Conservation (phyloP, 2,797 vertebrate species). For the Amblyraja radiata region DNA sequence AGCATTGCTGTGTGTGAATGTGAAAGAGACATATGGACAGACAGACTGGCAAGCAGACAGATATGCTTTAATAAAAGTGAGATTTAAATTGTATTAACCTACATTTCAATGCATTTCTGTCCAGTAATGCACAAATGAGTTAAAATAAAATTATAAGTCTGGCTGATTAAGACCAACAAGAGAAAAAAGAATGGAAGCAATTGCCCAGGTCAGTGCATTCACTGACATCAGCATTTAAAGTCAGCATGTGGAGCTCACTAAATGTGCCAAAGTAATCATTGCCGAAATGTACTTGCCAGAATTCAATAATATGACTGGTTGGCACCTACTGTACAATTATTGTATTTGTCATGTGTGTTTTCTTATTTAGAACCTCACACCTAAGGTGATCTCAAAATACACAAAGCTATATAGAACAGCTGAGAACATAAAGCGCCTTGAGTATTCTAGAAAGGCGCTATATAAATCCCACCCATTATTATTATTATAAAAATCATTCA, state of each 20-base stretch:
- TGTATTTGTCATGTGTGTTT: not conserved
- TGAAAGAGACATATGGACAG: not conserved
- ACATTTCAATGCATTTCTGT: not conserved
- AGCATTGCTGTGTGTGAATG: not conserved
- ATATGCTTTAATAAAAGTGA: not conserved
- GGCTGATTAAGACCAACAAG: not conserved
- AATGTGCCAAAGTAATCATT: not conserved
- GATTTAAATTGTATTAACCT: not conserved
- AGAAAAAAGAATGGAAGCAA: not conserved
- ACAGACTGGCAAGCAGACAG: not conserved
- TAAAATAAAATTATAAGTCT: not conserved
- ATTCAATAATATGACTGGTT: not conserved
- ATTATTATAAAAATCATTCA: not conserved
- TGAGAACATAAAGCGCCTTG: not conserved
- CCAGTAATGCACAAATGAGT: not conserved
- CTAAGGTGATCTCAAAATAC: not conserved
- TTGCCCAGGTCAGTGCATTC: not conserved
- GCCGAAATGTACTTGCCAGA: constrained; percentile 3
- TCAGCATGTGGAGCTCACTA: not conserved
- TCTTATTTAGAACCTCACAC: not conserved
- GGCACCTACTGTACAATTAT: not conserved
- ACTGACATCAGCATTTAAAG: not conserved
- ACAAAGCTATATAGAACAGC: not conserved
- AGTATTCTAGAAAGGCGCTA: too few species aligned
- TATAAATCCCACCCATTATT: too few species aligned